Base-by-base conservation (phyloP, 2,797 vertebrate genomes). In the Cirrhinus mrigala region DNA sequence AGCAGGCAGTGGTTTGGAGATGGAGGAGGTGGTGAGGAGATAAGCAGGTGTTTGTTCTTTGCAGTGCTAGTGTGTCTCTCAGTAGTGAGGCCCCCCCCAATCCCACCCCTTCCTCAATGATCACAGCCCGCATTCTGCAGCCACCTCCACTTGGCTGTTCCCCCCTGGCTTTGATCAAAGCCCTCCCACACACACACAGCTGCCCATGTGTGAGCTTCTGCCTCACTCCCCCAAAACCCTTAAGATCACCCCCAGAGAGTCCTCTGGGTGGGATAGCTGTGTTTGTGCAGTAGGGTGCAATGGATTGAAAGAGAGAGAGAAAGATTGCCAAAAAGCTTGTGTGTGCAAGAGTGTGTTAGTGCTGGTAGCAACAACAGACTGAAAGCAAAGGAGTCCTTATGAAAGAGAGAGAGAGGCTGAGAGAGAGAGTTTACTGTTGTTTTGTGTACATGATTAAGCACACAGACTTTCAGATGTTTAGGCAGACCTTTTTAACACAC, bases 121-220 rank as follows among this genome's bases (percentile, higher is more conserved):
- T 90, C 88, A 88, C 85, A 86, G 89, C 88, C 87, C 83, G 76
- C 66, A 82, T 91, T 92, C 92, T 92, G 81, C 88, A 91, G 89
- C 84, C 88, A 85, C 87, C 88, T 89, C 86, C 87, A 89, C 90
- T 90, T 87, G 83, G 86, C 90, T 87, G 79, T 84, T 85, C 84
- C 81, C 82, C 27, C 76, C 76, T 92, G 89, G 89, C 90, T 94
- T 90, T 92, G 95, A 96, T 96, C 95, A 96, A 94, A 93, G 93
- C 91, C 93, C 92, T 83, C 93, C 90, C 92, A 89, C 93, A 92
- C 93, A 92, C 82, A 81, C 82, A 71, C 86, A 78, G 94, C 91
- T 92, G 92, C 93, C 92, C 93, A 88, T 94, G 93, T 92, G 95
- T 94, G 95, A 92, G 94, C 93, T 94, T 93, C 92, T 93, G 93